Conservation (phyloP, 1,140 invertebrate species). For the Heterodera schachtii region DNA sequence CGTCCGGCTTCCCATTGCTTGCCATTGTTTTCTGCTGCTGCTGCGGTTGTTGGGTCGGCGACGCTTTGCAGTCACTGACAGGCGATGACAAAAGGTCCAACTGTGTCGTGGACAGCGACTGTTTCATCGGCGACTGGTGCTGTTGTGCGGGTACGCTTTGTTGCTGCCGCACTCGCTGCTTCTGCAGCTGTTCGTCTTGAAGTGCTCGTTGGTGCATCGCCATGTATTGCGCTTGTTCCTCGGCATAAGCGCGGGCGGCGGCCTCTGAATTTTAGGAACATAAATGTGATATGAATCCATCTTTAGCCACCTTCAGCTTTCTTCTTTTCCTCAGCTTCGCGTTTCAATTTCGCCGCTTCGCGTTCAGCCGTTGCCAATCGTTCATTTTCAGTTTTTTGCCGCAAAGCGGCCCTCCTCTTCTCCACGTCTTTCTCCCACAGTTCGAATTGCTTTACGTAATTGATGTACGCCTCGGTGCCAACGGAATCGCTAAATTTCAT, state of each 20-base stretch:
- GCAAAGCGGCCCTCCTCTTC: slow-evolving; percentile 45
- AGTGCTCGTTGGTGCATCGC: slow-evolving; percentile 45
- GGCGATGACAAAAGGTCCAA: slow-evolving; percentile 23
- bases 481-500: slow-evolving; percentile 46
- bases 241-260: slow-evolving; percentile 46
- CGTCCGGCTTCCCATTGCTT: slow-evolving; percentile 8
- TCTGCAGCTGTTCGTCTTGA: slow-evolving; percentile 44
- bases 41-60: slow-evolving; percentile 25
- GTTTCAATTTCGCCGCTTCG: slow-evolving; percentile 22
- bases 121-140: background rate
- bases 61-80: slow-evolving; percentile 13
- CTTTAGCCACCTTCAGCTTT: slow-evolving; percentile 4
- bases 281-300: background rate
- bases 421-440: slow-evolving; percentile 58
- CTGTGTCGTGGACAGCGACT: slow-evolving; percentile 15
- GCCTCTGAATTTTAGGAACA: slow-evolving; percentile 34
- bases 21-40: slow-evolving; percentile 12
- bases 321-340: slow-evolving; percentile 17
- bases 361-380: slow-evolving; percentile 25
- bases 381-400: slow-evolving; percentile 47
- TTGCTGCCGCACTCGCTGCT: slow-evolving; percentile 9
- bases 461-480: slow-evolving; percentile 55
- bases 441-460: slow-evolving; percentile 58
- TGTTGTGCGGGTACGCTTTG: slow-evolving; percentile 8
- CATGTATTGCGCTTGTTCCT: slow-evolving; percentile 47